phyloP scores from a whole-genome alignment of 2,888 invertebrate species.

The Lasioglossum leucozonium region DNA sequence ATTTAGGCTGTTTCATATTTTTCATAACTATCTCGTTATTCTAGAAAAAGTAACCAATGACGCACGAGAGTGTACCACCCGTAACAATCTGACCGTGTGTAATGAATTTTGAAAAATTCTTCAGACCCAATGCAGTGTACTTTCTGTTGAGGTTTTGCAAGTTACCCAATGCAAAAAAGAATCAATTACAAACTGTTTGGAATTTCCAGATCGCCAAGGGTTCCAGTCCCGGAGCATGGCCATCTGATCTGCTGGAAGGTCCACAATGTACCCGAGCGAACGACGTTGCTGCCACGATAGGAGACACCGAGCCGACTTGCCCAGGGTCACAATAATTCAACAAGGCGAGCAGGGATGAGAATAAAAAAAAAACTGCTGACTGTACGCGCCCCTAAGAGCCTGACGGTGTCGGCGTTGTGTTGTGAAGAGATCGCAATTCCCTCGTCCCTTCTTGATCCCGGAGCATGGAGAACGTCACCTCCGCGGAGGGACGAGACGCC shows the following conservation, averaged over 20 bases:
- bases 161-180: too few relatives aligned
- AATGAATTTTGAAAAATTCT: background rate
- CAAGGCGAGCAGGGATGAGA: background rate
- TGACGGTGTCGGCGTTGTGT: background rate
- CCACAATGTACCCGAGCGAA: background rate
- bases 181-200: background rate
- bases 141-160: too few relatives aligned
- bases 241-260: too few relatives aligned
- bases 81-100: background rate
- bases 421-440: background rate
- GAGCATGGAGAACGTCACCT: constrained; percentile 37
- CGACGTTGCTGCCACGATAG: background rate
- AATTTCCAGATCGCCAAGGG: background rate
- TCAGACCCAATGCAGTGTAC: too few relatives aligned
- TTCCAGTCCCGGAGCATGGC: background rate
- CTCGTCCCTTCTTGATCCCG: constrained; percentile 4
- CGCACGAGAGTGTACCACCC: background rate
- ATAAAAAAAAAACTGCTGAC: constrained; percentile 6
- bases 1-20: background rate
- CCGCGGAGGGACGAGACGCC: constrained; percentile 17
- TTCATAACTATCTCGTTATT: background rate
- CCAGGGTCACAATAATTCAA: background rate
- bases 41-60: background rate
- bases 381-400: background rate
- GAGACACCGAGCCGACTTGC: background rate